Evolutionary conservation across 2,113 vertebrate species (phyloP).

Genomic region (Oryzias melastigma): DNA sequence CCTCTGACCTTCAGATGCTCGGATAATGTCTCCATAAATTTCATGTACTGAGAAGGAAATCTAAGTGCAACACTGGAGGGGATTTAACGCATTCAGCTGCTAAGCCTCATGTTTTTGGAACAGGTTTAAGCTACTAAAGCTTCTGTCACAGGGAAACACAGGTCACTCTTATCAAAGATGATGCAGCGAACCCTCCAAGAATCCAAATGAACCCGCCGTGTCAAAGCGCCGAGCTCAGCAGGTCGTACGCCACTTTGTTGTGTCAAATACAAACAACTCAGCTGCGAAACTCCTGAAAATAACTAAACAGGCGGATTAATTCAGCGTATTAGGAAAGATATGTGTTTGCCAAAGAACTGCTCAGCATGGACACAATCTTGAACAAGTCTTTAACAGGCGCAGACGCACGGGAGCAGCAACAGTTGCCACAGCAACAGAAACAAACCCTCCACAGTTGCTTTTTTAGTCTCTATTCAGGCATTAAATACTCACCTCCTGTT

Average conservation of each 20-base stretch:
- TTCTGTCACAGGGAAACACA: slow-evolving; percentile 2
- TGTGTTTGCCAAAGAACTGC: slow-evolving; percentile 27
- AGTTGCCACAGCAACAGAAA: slow-evolving; percentile 59
- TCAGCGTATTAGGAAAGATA: not conserved
- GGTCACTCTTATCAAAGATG: slow-evolving; percentile 3
- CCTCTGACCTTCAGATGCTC: slow-evolving; percentile 1
- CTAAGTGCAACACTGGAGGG: not conserved
- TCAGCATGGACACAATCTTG: slow-evolving; percentile 13
- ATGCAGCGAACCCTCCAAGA: not conserved
- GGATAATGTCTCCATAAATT: slow-evolving; percentile 14
- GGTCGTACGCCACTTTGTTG: not conserved
- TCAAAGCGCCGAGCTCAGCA: too few species aligned
- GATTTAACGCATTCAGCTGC: not conserved
- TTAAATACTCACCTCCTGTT: slow-evolving; percentile 12
- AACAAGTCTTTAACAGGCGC: slow-evolving; percentile 33
- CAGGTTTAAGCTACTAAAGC: not conserved
- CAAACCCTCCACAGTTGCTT: slow-evolving; percentile 35
- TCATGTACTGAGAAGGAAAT: not conserved
- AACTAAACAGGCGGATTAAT: too few species aligned
- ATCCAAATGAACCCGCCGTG: too few species aligned
- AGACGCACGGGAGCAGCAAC: slow-evolving; percentile 22
- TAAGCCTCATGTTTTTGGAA: not conserved
- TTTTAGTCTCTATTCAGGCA: slow-evolving; percentile 26
- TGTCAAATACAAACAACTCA: not conserved
- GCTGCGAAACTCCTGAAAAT: too few species aligned